These are phyloP conservation scores for Protonibea diacanthus DNA, from an alignment of 2,797 vertebrate genomes.

Conservation along the genomic window DNA sequence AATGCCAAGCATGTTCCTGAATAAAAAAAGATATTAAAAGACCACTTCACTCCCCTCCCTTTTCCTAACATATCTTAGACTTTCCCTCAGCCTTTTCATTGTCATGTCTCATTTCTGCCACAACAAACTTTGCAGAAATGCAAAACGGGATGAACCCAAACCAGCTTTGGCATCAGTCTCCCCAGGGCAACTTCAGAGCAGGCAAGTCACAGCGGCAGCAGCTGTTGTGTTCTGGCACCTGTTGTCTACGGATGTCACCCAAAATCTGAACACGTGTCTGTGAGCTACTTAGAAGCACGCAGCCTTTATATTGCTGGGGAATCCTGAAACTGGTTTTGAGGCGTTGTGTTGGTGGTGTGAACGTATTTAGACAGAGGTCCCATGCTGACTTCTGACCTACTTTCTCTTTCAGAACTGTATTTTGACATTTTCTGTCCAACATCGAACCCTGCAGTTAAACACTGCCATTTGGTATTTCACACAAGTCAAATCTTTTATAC, in stretches of 20 bases:
- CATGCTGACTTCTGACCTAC: constrained; percentile 53
- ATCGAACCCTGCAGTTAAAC: constrained; percentile 54
- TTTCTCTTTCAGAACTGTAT: constrained; percentile 46
- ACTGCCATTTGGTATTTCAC: constrained; percentile 48
- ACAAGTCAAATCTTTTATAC: constrained; percentile 57
- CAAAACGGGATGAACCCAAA: constrained; percentile 53
- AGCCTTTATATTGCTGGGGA: constrained; percentile 27
- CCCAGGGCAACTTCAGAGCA: constrained; percentile 56
- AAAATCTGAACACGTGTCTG: constrained; percentile 46
- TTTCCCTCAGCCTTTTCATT: constrained; percentile 15
- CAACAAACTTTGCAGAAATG: constrained; percentile 46
- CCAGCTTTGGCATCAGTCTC: constrained; percentile 47
- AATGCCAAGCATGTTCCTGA: constrained; percentile 12
- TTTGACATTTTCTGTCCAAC: constrained; percentile 69
- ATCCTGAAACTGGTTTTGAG: constrained; percentile 38
- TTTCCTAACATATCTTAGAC: background rate
- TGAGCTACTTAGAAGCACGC: constrained; percentile 26
- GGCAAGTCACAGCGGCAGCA: constrained; percentile 47
- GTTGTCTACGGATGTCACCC: constrained; percentile 53
- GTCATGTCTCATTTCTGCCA: constrained; percentile 41
- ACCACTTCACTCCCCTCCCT: background rate
- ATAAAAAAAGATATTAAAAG: constrained; percentile 31
- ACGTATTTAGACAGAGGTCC: constrained; percentile 48
- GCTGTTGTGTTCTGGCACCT: constrained; percentile 62
- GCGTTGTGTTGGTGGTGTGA: constrained; percentile 41